These are phyloP conservation scores for Clarias gariepinus DNA, from an alignment of 2,113 vertebrate genomes.

Conservation along the genomic window DNA sequence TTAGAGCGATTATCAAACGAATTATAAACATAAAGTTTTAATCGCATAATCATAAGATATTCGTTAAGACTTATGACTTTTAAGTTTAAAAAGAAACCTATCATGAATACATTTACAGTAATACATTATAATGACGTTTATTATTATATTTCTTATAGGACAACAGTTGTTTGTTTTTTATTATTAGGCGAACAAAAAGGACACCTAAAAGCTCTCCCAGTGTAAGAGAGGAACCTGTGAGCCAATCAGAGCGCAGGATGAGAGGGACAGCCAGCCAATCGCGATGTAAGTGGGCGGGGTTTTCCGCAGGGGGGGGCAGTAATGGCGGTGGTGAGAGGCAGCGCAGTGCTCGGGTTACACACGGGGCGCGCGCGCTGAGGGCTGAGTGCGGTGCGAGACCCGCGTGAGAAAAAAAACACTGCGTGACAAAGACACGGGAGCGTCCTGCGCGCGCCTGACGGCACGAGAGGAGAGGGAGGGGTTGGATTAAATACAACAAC, in stretches of 20 bases:
- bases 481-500: no score
- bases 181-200: neutral
- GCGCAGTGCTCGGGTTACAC: conserved; percentile 55
- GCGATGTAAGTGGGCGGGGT: conserved; percentile 30
- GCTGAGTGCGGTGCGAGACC: neutral
- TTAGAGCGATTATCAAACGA: no score
- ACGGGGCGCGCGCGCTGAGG: conserved; percentile 18
- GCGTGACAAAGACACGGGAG: neutral
- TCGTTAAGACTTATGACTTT: neutral
- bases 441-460: no score
- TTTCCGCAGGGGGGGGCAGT: neutral
- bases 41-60: neutral
- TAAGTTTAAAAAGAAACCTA: no score
- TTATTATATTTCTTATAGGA: no score
- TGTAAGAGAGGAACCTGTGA: neutral
- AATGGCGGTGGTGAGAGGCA: conserved; percentile 56
- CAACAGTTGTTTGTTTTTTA: neutral
- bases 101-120: neutral
- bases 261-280: conserved; percentile 6
- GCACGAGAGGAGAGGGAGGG: no score
- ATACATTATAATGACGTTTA: no score
- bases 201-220: no score
- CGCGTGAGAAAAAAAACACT: neutral
- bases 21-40: neutral
- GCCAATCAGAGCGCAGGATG: neutral